These are phyloP conservation scores for Astreopora myriophthalma DNA, from an alignment of 64 coral and sea anemone genomes.

Conservation along the genomic window DNA sequence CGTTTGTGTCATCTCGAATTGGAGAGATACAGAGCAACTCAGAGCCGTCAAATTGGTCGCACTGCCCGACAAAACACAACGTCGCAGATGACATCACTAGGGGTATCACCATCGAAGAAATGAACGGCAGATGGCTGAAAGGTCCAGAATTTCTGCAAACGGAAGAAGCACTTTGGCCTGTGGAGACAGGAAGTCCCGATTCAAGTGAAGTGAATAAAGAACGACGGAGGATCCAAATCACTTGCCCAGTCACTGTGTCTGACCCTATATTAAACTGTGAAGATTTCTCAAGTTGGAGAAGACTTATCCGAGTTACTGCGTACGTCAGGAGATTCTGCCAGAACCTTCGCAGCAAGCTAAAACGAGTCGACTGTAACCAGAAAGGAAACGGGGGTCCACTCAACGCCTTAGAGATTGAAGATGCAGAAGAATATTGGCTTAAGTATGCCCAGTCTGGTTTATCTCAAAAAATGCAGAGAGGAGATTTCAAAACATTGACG, in stretches of 20 bases:
- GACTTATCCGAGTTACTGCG: constrained; percentile 43
- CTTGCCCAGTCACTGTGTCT: background rate
- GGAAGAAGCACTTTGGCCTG: constrained; percentile 6
- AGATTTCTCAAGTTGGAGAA: constrained; percentile 42
- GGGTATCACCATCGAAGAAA: background rate
- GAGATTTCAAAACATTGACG: background rate
- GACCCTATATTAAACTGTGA: background rate
- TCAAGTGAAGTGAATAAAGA: background rate
- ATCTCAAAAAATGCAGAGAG: background rate
- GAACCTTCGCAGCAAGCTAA: background rate
- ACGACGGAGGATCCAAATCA: background rate
- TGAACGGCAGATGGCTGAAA: constrained; percentile 34
- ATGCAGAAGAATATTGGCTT: background rate
- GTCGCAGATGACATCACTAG: constrained; percentile 46
- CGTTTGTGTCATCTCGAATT: constrained; percentile 21
- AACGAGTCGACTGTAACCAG: background rate
- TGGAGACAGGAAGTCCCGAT: background rate
- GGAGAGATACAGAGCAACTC: constrained; percentile 40
- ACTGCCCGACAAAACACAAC: constrained; percentile 30
- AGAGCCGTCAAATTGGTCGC: constrained; percentile 12
- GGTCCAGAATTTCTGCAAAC: background rate
- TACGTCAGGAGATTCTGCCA: constrained; percentile 1
- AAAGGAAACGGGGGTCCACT: background rate
- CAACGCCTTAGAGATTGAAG: background rate
- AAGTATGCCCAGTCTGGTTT: background rate